A percentile compares a stretch with the other conserved stretches of the same genome.
phyloP scores from a whole-genome alignment of 2,113 vertebrate genomes.

The Puntigrus tetrazona region DNA sequence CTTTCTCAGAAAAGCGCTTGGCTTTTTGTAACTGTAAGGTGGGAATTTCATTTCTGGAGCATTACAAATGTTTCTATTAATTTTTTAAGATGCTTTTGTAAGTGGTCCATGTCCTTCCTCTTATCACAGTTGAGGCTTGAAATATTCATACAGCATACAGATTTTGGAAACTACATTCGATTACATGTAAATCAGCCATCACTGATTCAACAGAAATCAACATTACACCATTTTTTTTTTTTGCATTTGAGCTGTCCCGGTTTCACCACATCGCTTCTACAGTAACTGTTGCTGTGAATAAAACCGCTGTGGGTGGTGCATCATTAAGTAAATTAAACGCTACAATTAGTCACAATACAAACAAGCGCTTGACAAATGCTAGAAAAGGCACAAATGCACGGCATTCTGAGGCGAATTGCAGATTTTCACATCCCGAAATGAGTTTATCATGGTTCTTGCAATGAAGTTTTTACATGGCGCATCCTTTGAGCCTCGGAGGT shows the following conservation, averaged over 20 bases:
- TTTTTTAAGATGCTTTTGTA: too few relatives aligned
- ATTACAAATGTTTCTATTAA: too few relatives aligned
- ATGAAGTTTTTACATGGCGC: neutral
- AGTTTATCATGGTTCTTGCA: neutral
- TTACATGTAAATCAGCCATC: neutral
- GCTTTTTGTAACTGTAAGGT: too few relatives aligned
- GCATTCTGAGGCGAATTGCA: neutral
- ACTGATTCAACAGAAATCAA: neutral
- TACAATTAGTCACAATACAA: conserved; percentile 13
- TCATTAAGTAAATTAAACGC: conserved; percentile 14
- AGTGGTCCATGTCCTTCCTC: too few relatives aligned
- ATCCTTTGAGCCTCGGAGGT: conserved; percentile 11
- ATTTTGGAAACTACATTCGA: neutral
- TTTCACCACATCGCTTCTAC: neutral
- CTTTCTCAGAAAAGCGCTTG: too few relatives aligned
- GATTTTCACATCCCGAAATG: neutral
- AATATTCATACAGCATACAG: neutral
- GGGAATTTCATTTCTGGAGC: too few relatives aligned
- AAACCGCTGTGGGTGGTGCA: neutral
- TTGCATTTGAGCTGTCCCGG: neutral
- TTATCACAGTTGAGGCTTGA: neutral
- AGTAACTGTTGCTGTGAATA: neutral
- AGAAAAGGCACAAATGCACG: neutral
- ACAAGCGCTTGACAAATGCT: neutral
- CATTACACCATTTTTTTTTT: neutral